phyloP scores from a whole-genome alignment of 2,797 vertebrate species.

The Prionace glauca region DNA sequence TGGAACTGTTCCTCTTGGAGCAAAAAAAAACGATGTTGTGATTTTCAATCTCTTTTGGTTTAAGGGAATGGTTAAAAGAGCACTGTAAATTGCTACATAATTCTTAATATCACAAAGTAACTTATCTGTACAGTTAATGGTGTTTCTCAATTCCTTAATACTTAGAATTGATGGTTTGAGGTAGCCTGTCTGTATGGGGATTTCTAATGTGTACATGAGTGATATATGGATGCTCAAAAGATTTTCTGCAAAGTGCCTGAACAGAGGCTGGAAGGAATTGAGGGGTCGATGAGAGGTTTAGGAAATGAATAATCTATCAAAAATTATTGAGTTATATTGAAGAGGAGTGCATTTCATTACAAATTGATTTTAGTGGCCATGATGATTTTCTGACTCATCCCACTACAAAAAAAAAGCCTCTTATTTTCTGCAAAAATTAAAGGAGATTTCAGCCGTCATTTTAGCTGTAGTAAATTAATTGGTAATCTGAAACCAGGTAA shows the following conservation, averaged over 20 bases:
- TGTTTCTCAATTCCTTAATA: not conserved
- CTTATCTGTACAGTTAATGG: not conserved
- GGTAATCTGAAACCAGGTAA: not conserved
- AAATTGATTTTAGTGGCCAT: not conserved
- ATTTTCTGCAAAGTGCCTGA: not conserved
- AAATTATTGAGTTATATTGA: not conserved
- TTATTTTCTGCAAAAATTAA: not conserved
- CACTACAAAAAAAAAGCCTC: not conserved
- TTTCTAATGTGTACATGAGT: not conserved
- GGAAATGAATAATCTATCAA: not conserved
- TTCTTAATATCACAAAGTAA: not conserved
- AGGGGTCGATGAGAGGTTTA: not conserved
- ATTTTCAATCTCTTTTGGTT: not conserved
- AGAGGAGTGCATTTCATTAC: not conserved
- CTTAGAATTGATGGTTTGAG: not conserved
- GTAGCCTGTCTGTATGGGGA: not conserved
- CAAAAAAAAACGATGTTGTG: not conserved
- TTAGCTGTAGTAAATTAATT: not conserved
- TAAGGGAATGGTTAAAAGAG: constrained; percentile 5
- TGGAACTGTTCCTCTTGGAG: not conserved
- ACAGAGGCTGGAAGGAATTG: not conserved
- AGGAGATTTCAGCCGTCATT: not conserved
- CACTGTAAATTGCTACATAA: not conserved
- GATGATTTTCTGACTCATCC: not conserved
- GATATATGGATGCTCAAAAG: not conserved